Evolutionary conservation across 2,797 vertebrate genomes (phyloP).

Genomic region (Meriones psammophilus): DNA sequence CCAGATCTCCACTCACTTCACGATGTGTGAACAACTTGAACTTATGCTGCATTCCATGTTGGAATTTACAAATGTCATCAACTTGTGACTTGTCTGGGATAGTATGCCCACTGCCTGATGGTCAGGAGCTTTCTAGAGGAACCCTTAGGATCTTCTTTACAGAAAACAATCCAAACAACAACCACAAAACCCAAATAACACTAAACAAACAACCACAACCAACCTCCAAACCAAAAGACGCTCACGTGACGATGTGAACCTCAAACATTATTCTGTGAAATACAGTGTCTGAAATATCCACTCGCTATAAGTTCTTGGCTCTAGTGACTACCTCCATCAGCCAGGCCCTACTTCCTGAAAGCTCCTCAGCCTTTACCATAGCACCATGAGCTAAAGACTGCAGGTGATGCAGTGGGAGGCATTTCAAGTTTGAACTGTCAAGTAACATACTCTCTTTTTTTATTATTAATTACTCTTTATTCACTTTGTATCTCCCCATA

Average conservation of each 20-base stretch:
- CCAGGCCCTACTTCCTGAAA: neutral
- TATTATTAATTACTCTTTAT: too few relatives aligned
- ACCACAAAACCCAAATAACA: neutral
- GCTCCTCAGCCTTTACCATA: too few relatives aligned
- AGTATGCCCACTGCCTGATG: constrained; percentile 29
- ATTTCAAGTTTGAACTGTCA: neutral
- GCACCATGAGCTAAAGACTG: neutral
- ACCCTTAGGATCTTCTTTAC: neutral
- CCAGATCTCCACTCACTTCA: neutral
- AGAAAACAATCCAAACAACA: neutral
- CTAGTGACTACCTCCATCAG: neutral
- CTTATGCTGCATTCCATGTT: neutral
- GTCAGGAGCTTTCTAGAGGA: constrained; percentile 30
- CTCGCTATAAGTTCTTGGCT: neutral
- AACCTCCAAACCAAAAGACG: neutral
- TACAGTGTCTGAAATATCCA: neutral
- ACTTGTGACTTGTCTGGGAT: constrained; percentile 37
- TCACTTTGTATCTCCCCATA: too few relatives aligned
- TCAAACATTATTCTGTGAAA: constrained; percentile 10
- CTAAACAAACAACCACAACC: neutral
- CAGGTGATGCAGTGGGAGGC: neutral
- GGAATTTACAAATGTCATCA: constrained; percentile 62
- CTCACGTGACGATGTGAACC: neutral
- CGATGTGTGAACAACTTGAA: neutral
- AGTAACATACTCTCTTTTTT: neutral